These are phyloP conservation scores for Sebastes reedi DNA, from an alignment of 2,797 vertebrate species.

Conservation along the genomic window DNA sequence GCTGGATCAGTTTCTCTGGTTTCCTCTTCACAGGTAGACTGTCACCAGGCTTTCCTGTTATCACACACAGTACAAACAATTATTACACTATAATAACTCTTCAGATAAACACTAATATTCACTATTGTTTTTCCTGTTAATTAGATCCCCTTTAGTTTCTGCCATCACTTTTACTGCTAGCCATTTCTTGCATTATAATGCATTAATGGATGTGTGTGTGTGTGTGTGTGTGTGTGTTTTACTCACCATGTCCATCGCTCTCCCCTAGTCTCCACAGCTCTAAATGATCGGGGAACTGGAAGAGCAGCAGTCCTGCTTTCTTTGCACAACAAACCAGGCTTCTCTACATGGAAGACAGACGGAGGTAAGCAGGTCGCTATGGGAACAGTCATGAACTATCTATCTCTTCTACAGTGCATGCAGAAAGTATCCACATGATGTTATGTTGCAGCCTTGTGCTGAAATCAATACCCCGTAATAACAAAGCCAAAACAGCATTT, in stretches of 20 bases:
- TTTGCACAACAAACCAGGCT: slow-evolving; percentile 88
- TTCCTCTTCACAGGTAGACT: slow-evolving; percentile 84
- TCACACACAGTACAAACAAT: neutral
- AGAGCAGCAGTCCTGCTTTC: slow-evolving; percentile 89
- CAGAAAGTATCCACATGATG: neutral
- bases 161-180: neutral
- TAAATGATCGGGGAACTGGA: slow-evolving; percentile 91
- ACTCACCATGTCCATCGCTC: slow-evolving; percentile 84
- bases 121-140: neutral
- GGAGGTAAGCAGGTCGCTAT: neutral
- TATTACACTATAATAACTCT: neutral
- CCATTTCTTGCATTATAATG: neutral
- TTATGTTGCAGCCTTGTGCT: neutral
- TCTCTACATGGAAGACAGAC: slow-evolving; percentile 71
- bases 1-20: slow-evolving; percentile 91
- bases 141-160: neutral
- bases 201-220: neutral
- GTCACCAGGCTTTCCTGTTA: slow-evolving; percentile 86
- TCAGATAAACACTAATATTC: neutral
- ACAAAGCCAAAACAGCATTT: neutral
- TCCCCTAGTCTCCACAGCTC: slow-evolving; percentile 95
- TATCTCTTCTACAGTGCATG: neutral
- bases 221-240: neutral
- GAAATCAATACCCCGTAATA: neutral
- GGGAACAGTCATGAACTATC: neutral